Conservation (phyloP, 2,797 vertebrate species). For the Epinephelus coioides region DNA sequence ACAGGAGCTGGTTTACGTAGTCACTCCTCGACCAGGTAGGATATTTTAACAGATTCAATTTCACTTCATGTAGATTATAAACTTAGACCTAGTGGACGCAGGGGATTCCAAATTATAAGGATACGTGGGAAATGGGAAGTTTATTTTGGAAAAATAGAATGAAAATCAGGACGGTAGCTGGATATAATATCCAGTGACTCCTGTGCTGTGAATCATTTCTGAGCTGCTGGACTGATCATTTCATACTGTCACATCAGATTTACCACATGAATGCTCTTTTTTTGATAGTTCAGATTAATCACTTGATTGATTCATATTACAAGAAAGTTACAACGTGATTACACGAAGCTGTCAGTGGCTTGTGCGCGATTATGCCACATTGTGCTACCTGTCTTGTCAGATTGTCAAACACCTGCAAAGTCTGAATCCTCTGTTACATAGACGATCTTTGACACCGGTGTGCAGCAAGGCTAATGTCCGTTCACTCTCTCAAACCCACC, state of each 20-base stretch:
- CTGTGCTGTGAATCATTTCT: no score
- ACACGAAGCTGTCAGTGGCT: neutral
- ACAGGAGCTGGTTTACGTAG: neutral
- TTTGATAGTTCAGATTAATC: no score
- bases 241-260: no score
- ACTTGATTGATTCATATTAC: neutral
- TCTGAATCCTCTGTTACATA: neutral
- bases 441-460: conserved; percentile 59
- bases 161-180: no score
- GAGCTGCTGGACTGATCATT: no score
- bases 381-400: neutral
- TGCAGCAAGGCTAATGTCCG: no score
- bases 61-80: no score
- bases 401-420: neutral
- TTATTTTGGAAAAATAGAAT: no score
- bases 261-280: no score
- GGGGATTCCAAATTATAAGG: no score
- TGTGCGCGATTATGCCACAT: neutral
- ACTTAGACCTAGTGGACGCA: neutral
- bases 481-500: neutral
- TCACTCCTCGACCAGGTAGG: neutral
- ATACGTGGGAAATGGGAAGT: no score
- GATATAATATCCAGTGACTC: no score
- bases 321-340: neutral
- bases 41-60: neutral